These are phyloP conservation scores for Cepaea nemoralis DNA, from an alignment of 1,140 invertebrate species.

Conservation along the genomic window DNA sequence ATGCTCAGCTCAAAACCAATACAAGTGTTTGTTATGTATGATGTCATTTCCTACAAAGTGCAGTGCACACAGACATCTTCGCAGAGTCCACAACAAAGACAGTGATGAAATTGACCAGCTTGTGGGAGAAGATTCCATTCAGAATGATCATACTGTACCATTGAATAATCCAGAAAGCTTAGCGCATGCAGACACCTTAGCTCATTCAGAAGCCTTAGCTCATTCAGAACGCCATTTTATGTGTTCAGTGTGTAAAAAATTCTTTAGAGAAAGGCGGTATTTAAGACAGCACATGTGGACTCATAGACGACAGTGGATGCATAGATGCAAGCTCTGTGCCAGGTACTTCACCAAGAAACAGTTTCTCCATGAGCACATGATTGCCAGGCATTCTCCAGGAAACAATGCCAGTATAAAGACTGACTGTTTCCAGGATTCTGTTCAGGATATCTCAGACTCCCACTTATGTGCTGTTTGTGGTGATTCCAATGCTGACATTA, in stretches of 20 bases:
- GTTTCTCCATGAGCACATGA: not conserved
- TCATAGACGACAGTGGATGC: slow-evolving; percentile 1
- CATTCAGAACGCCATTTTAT: not conserved
- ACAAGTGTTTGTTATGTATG: not conserved
- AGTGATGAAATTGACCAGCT: not conserved
- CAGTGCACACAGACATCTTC: slow-evolving; percentile 1
- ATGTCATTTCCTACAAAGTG: not conserved
- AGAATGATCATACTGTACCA: not conserved
- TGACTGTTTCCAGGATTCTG: no score
- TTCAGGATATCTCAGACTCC: not conserved
- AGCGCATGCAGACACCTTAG: not conserved
- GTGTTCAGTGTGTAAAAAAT: not conserved
- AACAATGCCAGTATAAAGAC: not conserved
- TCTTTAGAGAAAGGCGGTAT: not conserved
- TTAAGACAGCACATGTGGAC: not conserved
- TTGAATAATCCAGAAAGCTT: not conserved
- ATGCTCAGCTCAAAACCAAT: not conserved
- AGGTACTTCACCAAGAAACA: not conserved
- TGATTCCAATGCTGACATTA: not conserved
- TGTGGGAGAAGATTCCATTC: not conserved
- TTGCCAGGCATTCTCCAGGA: not conserved
- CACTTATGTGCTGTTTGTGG: not conserved
- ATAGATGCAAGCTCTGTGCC: not conserved
- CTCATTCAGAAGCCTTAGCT: not conserved
- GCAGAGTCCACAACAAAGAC: not conserved